Percentiles rank a stretch among this genome's conserved stretches.
Evolutionary conservation across 2,888 invertebrate genomes (phyloP).

Genomic region (Tholera decimalis): DNA sequence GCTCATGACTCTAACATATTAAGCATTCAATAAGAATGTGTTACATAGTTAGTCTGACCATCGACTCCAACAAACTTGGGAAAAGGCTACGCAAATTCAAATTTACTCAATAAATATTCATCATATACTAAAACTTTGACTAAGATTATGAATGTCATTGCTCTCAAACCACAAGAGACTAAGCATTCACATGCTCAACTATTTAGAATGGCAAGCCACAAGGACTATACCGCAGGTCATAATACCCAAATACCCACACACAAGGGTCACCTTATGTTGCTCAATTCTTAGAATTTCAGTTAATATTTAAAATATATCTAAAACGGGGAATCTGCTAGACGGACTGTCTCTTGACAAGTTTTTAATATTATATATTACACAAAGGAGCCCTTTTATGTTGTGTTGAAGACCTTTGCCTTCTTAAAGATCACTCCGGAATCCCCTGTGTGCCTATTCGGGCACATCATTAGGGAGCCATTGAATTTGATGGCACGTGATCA

Average conservation of each 20-base stretch:
- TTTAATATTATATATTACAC: no score
- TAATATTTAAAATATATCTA: neutral
- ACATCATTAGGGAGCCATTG: no score
- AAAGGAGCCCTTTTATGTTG: no score
- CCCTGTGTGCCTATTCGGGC: no score
- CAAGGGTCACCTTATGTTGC: neutral
- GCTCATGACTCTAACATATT: no score
- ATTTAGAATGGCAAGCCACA: conserved; percentile 13
- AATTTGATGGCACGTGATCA: no score
- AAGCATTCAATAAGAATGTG: no score
- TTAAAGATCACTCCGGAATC: no score
- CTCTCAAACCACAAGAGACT: conserved; percentile 13
- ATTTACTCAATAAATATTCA: neutral
- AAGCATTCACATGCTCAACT: conserved; percentile 27
- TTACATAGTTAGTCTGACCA: no score
- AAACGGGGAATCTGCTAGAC: neutral
- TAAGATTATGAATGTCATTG: conserved; percentile 10
- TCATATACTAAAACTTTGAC: conserved; percentile 5
- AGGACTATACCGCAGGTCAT: conserved; percentile 5
- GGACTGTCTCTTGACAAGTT: no score
- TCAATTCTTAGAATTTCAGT: conserved; percentile 8
- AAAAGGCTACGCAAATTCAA: neutral
- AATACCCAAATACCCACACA: conserved; percentile 14
- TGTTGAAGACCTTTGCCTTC: no score
- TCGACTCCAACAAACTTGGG: neutral